Evolutionary conservation across 2,797 vertebrate species (phyloP), one percentile per base, ranked within the genome.

Genomic region (Onychomys torridus): DNA sequence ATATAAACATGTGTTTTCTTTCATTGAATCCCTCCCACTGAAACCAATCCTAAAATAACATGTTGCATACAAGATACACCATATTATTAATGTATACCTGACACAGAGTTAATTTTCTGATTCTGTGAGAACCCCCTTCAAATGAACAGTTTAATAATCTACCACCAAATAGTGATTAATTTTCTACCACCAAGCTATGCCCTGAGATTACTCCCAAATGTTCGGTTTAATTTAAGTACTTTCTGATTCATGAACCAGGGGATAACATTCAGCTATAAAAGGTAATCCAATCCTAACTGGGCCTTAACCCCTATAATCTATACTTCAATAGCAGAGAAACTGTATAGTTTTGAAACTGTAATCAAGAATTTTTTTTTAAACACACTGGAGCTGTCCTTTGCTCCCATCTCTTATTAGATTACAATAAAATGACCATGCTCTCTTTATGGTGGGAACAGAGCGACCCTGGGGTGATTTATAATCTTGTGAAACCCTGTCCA

Each of bases 391-490:
- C 98, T 99, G 98, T 99, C 99, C 98, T 98, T 98, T 99, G 98
- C 99, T 99, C 99, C 98, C 99, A 98, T 99, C 99, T 99, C 99
- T 99, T 99, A 99, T 99, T 99, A 99, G 98, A 99, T 99, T 99
- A 99, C 99, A 99, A 99, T 97, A 98, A 98, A 99, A 99, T 96
- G 97, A 98, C 97, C 98, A 98, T 98, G 98, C 98, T 98, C 97
- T 99, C 99, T 99, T 99, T 99, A 99, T 98, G 98, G 99, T 99
- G 99, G 99, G 99, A 99, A 99, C 98, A 98, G 97, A 98, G 98
- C 98, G 99, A 99, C 99, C 99, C 98, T 88, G 91, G 98, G 99
- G 99, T 99, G 99, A 99, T 99, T 99, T 99, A 99, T 99, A 99
- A 99, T 99, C 99, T 99, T 98, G 99, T 99, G 99, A 99, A 99